Base-by-base conservation (phyloP, 1,140 invertebrate genomes). In the Parasteatoda tepidariorum region DNA sequence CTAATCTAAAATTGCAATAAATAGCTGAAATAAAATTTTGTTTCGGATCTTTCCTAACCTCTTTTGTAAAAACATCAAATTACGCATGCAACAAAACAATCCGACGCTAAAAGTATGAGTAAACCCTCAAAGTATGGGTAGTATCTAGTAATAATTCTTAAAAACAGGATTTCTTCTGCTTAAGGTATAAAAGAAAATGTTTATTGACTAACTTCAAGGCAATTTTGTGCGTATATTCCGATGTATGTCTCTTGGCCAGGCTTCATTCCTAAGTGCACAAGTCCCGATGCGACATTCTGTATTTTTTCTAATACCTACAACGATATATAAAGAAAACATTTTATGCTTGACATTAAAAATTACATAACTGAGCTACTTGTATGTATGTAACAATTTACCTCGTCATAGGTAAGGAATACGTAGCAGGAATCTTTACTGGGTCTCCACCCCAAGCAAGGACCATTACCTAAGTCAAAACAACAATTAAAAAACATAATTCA, bases 221-320 rank as follows among this genome's bases (percentile, higher is more conserved):
- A 96, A 89, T 99, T 99, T 89, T 96, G 94, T 85, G 95, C 94
- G 90, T 98, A 99, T 83, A 99, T 95, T 85, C 97, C 96, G 81
- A 99, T 92, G 87, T 95, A 92, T 22, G 96, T 96, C 84, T 92
- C 92, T 70, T 94, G 92, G 31, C 86, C 87, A 5, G 89, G 87
- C 48, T 89, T 87, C 3, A 96, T 90, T 73, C 96, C 96, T 84
- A 94, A 89, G 6, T 93, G 92, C 84, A 98, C 91, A 84, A 99
- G 91, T 22, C 97, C 97, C 0, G 95, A 94, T 70, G 96, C 97
- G 86, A 99, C 94, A 90, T 97, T 96, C 87, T 94, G 95, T 81
- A 96, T 95, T 86, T 95, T 92, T 64, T 97, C 91, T 83, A 98
- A 90, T 18, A 85, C 78, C 74, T 86, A 79, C 62, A n/a, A n/a